Base-by-base conservation (phyloP, 2,888 invertebrate genomes). In the Beris chalybata region DNA sequence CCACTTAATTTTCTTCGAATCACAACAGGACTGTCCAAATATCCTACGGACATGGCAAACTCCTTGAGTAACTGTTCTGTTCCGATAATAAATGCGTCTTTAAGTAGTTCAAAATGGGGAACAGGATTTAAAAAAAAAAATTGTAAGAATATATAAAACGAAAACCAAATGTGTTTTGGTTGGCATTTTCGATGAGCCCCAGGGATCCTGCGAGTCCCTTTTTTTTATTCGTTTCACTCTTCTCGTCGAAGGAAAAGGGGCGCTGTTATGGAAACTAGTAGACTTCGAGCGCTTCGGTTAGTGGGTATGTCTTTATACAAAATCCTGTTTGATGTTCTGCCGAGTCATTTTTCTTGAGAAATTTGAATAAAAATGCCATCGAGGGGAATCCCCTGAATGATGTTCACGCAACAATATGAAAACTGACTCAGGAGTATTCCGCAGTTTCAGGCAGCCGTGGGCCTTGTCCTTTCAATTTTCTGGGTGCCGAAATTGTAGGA, bases 341-440 rank as follows among this genome's bases (percentile, higher is more conserved):
- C 65, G 57, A 68, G 68, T 61, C 68, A 68, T 68, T 68, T 66
- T 68, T 68, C 58, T 68, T 43, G 38, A 44, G 22, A 68, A 68
- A 68, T 68, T 68, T 68, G 66, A 68, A 68, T 68, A 68, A 68
- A 68, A 68, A 66, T 53, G 54, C 68, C 64, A 68, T 68, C 59
- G 58, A 53, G 43, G 30, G 38, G 66, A 68, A 66, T 66, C 66
- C 58, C 58, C 66, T 58, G 63, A 68, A 61, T 63, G 65, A 68
- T 68, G 65, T 61, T 64, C 68, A 53, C 56, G 63, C 65, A 65
- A 61, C 65, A 68, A 68, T 68, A 68, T 66, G 65, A 68, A 65
- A 66, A 63, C 44, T 52, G 56, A 52, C 61, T 53, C 57, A 55
- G 38, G 65, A 56, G 61, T 56, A 63, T 57, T 52, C 22, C 63